Percentiles rank a stretch among this genome's conserved stretches.
These are phyloP conservation scores for Sapajus apella DNA, from an alignment of 2,113 vertebrate species.

Conservation along the genomic window DNA sequence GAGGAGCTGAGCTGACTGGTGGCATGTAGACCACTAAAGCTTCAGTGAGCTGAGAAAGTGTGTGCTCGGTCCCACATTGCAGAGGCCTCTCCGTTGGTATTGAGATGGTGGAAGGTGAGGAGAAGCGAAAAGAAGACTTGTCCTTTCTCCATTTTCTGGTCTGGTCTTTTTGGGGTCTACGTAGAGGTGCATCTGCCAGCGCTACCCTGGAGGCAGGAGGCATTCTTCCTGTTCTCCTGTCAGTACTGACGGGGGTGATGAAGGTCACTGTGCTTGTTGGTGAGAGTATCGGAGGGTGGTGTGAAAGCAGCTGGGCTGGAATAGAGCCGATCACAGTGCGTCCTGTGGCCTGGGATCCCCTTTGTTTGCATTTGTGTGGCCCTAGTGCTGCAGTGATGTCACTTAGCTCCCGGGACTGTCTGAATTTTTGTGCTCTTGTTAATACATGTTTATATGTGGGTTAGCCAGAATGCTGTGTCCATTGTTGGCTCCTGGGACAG, in stretches of 20 bases:
- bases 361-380: too few species aligned
- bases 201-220: neutral
- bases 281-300: neutral
- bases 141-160: rapidly evolving
- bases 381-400: neutral
- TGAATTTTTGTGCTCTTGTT: neutral
- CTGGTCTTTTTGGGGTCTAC: neutral
- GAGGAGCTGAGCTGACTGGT: neutral
- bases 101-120: neutral
- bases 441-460: too few species aligned
- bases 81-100: neutral
- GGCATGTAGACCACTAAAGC: neutral
- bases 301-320: neutral
- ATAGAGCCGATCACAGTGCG: rapidly evolving
- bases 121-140: neutral
- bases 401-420: neutral
- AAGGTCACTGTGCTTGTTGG: neutral
- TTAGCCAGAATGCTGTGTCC: neutral
- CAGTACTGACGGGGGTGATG: too few species aligned
- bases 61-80: neutral
- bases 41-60: neutral
- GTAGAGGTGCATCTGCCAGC: neutral
- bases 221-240: neutral
- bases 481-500: rapidly evolving
- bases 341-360: rapidly evolving